Percentiles rank a stretch among this genome's conserved stretches.
Evolutionary conservation across 1,140 invertebrate genomes (phyloP).

Genomic region (Drosophila watanabei): DNA sequence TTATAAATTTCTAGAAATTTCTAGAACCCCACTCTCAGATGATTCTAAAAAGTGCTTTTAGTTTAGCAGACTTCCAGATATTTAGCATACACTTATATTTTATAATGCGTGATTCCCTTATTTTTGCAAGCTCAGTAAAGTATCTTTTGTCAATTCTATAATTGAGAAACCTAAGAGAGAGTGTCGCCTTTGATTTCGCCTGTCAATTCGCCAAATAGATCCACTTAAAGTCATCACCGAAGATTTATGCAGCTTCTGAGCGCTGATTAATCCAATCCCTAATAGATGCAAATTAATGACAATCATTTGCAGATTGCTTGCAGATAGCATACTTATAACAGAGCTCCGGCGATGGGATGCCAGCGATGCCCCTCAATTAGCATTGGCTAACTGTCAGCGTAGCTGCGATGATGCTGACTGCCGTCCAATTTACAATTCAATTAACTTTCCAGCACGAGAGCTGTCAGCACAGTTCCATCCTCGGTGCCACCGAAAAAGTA

Average conservation of each 20-base stretch:
- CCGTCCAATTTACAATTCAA: slow-evolving; percentile 79
- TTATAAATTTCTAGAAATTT: neutral
- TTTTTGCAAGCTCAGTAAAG: neutral
- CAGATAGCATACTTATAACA: slow-evolving; percentile 41
- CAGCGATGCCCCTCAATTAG: slow-evolving; percentile 62
- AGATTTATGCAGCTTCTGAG: slow-evolving; percentile 17
- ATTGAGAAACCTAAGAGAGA: slow-evolving; percentile 15
- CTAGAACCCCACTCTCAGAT: neutral
- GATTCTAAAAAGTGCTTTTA: neutral
- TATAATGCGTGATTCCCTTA: neutral
- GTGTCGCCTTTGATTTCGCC: slow-evolving; percentile 13
- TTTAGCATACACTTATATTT: neutral
- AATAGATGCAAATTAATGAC: slow-evolving; percentile 56
- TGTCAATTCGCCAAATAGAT: slow-evolving; percentile 1
- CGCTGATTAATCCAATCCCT: slow-evolving; percentile 46
- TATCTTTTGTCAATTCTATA: neutral
- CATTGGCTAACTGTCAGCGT: slow-evolving; percentile 23
- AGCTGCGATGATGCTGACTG: slow-evolving; percentile 31
- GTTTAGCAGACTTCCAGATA: neutral
- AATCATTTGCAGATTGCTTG: slow-evolving; percentile 55
- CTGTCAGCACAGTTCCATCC: slow-evolving; percentile 65
- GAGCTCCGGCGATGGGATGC: slow-evolving; percentile 3
- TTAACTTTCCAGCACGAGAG: slow-evolving; percentile 70
- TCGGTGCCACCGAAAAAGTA: slow-evolving; percentile 37
- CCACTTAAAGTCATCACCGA: slow-evolving; percentile 31